A percentile compares a stretch with the other conserved stretches of the same genome.
These are phyloP conservation scores for Euglossa dilemma DNA, from an alignment of 1,140 invertebrate genomes.

Conservation along the genomic window DNA sequence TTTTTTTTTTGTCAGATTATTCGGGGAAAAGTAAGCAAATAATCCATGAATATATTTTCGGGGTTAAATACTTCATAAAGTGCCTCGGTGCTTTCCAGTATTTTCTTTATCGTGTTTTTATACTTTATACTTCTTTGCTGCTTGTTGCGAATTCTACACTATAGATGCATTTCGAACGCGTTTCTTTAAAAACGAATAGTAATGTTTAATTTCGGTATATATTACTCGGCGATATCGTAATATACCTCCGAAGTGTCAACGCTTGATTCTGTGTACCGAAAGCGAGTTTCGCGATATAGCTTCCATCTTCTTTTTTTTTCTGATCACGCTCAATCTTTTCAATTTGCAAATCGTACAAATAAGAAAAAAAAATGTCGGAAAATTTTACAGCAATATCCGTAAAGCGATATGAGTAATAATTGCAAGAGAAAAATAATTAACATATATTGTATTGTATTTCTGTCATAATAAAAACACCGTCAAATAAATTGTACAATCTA, in stretches of 20 bases:
- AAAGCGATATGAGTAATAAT: neutral
- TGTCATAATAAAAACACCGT: conserved; percentile 1
- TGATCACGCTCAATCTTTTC: neutral
- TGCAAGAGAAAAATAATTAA: conserved; percentile 10
- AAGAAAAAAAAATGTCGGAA: neutral
- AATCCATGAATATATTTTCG: conserved; percentile 11
- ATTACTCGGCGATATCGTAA: neutral
- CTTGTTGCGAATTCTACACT: neutral
- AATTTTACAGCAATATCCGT: neutral
- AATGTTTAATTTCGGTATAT: neutral
- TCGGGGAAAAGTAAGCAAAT: conserved; percentile 29
- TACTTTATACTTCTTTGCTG: neutral
- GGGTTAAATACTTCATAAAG: conserved; percentile 48
- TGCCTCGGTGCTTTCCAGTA: conserved; percentile 60
- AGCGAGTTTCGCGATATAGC: too few relatives aligned
- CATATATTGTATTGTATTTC: neutral
- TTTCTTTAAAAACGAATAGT: neutral
- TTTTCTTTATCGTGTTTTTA: conserved; percentile 51
- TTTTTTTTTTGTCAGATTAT: conserved; percentile 28
- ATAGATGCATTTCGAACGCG: too few relatives aligned
- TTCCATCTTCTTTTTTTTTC: neutral
- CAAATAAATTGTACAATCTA: conserved; percentile 15
- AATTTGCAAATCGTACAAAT: neutral
- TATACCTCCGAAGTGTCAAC: neutral
- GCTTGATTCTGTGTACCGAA: neutral